A percentile compares a stretch with the other conserved stretches of the same genome.
These are phyloP conservation scores for Eretmocerus hayati DNA, from an alignment of 2,888 invertebrate species.

Conservation along the genomic window DNA sequence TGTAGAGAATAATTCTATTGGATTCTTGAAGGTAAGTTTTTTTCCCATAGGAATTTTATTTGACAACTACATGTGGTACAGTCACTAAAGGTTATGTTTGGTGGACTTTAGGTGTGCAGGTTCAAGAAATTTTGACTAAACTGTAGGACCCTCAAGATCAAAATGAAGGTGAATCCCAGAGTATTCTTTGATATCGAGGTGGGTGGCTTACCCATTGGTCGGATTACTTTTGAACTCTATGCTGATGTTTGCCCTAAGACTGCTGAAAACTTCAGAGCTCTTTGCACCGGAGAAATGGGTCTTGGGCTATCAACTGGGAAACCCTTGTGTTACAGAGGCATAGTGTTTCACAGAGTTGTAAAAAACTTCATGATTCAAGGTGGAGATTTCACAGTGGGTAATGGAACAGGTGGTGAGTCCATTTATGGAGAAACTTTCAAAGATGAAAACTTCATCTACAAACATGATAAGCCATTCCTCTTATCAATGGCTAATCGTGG, in stretches of 20 bases:
- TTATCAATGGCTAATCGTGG: slow-evolving; percentile 98
- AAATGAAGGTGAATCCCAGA: slow-evolving; percentile 52
- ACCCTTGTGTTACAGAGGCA: slow-evolving; percentile 81
- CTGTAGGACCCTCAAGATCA: no score
- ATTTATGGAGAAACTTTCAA: slow-evolving; percentile 96
- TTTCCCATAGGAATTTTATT: no score
- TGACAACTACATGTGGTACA: no score
- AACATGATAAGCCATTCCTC: slow-evolving; percentile 84
- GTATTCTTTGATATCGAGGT: slow-evolving; percentile 93
- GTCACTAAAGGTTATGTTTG: no score
- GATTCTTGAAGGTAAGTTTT: no score
- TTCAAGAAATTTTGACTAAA: no score
- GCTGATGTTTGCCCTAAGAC: slow-evolving; percentile 84
- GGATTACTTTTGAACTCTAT: slow-evolving; percentile 85
- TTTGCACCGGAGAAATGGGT: slow-evolving; percentile 91
- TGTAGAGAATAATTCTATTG: no score
- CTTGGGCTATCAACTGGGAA: slow-evolving; percentile 74
- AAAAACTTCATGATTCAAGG: slow-evolving; percentile 97
- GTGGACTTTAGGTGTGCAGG: no score
- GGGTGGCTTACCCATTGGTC: slow-evolving; percentile 74
- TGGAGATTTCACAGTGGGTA: slow-evolving; percentile 82
- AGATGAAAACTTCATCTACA: slow-evolving; percentile 87
- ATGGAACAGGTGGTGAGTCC: slow-evolving; percentile 97
- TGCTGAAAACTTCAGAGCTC: slow-evolving; percentile 84
- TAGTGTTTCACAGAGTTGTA: slow-evolving; percentile 88